Base-by-base conservation (phyloP, 2,113 vertebrate species). In the Myanophis thanlyinensis region DNA sequence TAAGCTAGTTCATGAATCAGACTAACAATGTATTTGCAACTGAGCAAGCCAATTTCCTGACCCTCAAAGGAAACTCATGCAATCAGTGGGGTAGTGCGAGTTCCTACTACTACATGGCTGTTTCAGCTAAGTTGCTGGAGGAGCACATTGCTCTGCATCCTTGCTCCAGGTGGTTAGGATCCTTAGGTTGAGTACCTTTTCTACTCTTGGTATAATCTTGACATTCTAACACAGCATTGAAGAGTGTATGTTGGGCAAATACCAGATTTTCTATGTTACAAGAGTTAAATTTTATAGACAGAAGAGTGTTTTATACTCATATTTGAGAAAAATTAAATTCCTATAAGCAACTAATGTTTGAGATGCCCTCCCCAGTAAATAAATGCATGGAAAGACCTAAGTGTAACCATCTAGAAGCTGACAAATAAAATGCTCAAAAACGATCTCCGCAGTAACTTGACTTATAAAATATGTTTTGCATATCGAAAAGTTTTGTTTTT, bases 401-500 rank as follows among this genome's bases (percentile, higher is more conserved):
- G 5, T 93, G 88, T 92, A 90, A 85, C 88, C 54, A 90, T 49
- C 92, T 89, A 51, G 47, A 93, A 93, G 80, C 73, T 89, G 92
- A 73, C 49, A 80, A 93, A 93, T 93, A 93, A 93, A 93, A 93
- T 89, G 44, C 73, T 44, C 49, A 0, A 59, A 59, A 93, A 89
- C 44, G 88, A 89, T 54, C n/a, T 91, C 10, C 12, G 40, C 15
- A 46, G 56, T 90, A 35, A 84, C 25, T 91, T 91, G 46, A 25
- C 2, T 27, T 53, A 85, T 54, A 53, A 46, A 91, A 27, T 52
- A 12, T 25, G n/a, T 85, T 80, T 80, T 40, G 73, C 8, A 10
- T 44, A 44, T 44, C 44, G 73, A 80, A 80, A 80, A 22, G 18
- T 80, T 30, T 62, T 62, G 27, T 30, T 62, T 62, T 30, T 44